phyloP scores from a whole-genome alignment of 2,113 vertebrate genomes.

The Xenopus tropicalis region DNA sequence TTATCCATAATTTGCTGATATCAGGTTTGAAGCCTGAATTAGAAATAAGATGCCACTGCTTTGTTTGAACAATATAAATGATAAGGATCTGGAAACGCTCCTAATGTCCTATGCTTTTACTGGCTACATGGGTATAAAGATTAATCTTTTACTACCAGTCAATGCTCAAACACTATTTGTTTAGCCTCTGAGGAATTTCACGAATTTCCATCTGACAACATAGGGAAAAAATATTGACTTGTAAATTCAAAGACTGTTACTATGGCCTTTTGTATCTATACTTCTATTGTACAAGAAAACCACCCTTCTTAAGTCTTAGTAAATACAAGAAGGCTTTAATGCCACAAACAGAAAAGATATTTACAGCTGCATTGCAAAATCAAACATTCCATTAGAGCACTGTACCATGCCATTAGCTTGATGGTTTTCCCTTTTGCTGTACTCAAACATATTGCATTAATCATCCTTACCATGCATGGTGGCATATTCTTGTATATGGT shows the following conservation, averaged over 20 bases:
- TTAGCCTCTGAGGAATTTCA: constrained; percentile 16
- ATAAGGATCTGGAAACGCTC: neutral
- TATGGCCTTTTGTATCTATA: neutral
- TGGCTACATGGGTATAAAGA: neutral
- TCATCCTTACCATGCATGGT: too few relatives aligned
- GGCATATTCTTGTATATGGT: too few relatives aligned
- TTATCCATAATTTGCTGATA: neutral
- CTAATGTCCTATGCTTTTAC: neutral
- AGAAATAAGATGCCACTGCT: neutral
- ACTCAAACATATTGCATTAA: too few relatives aligned
- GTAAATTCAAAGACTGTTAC: neutral
- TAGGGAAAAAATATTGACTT: constrained; percentile 5
- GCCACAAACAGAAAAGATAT: too few relatives aligned
- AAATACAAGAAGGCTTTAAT: too few relatives aligned
- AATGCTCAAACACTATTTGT: neutral
- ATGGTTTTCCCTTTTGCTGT: too few relatives aligned
- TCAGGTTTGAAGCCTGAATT: too few relatives aligned
- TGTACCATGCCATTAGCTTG: too few relatives aligned
- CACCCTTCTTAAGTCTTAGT: too few relatives aligned
- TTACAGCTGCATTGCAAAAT: too few relatives aligned
- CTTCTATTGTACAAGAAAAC: neutral
- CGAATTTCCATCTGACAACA: constrained; percentile 9
- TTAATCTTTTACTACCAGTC: constrained; percentile 30
- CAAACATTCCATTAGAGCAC: too few relatives aligned
- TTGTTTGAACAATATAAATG: neutral